Percentiles rank a stretch among this genome's conserved stretches.
phyloP scores from a whole-genome alignment of 2,113 vertebrate genomes.

The Hypanus sabinus region DNA sequence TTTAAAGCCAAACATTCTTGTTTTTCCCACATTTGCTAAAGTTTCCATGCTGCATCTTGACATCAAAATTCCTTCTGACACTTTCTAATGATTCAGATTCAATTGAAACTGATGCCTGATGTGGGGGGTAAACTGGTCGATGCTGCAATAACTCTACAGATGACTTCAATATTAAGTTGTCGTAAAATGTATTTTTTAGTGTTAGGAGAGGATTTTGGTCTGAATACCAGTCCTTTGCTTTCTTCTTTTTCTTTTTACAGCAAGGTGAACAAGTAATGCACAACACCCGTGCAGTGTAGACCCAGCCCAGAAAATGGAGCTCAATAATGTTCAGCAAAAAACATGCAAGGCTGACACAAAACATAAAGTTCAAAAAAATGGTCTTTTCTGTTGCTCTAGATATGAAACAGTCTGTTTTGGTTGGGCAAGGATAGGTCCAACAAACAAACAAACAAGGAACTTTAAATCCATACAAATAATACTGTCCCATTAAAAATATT shows the following conservation, averaged over 20 bases:
- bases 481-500: constrained; percentile 52
- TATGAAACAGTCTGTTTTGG: constrained; percentile 54
- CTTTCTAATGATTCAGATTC: constrained; percentile 51
- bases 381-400: constrained; percentile 57
- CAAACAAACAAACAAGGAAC: constrained; percentile 53
- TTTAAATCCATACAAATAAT: constrained; percentile 56
- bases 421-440: constrained; percentile 52
- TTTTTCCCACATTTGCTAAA: constrained; percentile 44
- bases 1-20: constrained; percentile 54
- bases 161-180: constrained; percentile 52
- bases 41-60: constrained; percentile 44
- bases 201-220: constrained; percentile 51
- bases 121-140: constrained; percentile 41
- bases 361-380: constrained; percentile 59
- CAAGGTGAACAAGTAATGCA: constrained; percentile 49
- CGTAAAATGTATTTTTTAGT: constrained; percentile 51
- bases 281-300: constrained; percentile 52
- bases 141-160: constrained; percentile 41
- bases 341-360: constrained; percentile 51
- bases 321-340: constrained; percentile 56
- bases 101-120: constrained; percentile 50
- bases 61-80: constrained; percentile 45
- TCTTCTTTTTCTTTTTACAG: constrained; percentile 40
- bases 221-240: constrained; percentile 38
- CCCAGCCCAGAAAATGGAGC: constrained; percentile 53